Base-by-base conservation (phyloP, 2,888 invertebrate genomes). In the Ctenicera cuprea region DNA sequence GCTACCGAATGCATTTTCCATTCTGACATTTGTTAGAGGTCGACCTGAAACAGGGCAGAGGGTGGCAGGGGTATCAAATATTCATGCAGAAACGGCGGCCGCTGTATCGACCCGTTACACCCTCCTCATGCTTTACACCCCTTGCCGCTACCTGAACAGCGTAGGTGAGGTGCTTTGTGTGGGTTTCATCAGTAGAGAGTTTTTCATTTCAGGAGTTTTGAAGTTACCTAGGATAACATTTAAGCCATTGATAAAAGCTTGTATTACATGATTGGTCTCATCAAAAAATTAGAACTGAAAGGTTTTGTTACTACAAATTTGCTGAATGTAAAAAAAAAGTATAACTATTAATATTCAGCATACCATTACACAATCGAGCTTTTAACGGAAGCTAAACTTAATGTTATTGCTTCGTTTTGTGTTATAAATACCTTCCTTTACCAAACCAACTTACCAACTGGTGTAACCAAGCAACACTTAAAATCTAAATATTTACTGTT, bases 81-180 rank as follows among this genome's bases (percentile, higher is more conserved):
- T 85, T 85, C 85, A 85, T 85, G 84, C 80, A 80, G 79, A 79
- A 82, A 81, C 84, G 83, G 81, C 84, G 80, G 82, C 78, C 78
- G 84, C 84, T 83, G 81, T 85, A 84, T 85, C 85, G 84, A 85
- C 83, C 85, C 80, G 79, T 71, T 75, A 72, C 67, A 66, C 75
- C 73, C 76, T 69, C 75, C 54, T 68, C 70, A 45, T 67, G 61
- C 68, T 71, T 73, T 71, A 50, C 63, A 76, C 77, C 76, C 74
- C 76, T 71, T 65, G 63, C 64, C 72, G 16, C 63, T 66, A 75
- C 74, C 79, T 76, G 77, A 67, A 72, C 69, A 67, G 65, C 43
- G 62, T 75, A 77, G 74, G 78, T 78, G 73, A 72, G 72, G 61
- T 63, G 41, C 52, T 64, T 65, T 38, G 48, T 68, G 38, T 33